These are phyloP conservation scores for Sparus aurata DNA, from an alignment of 2,797 vertebrate genomes.

Conservation along the genomic window DNA sequence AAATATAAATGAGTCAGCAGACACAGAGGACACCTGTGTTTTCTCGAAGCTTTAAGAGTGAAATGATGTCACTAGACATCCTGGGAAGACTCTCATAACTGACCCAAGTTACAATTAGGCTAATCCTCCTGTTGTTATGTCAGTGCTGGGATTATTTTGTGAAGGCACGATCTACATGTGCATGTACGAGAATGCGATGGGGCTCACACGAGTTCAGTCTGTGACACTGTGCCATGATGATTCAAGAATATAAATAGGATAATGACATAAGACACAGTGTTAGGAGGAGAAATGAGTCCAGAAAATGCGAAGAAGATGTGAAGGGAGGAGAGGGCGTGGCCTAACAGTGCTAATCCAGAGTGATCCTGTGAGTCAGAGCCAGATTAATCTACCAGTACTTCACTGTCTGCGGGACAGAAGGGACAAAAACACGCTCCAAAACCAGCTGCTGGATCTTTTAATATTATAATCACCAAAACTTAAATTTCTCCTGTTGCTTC, in stretches of 20 bases:
- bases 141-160: conserved; percentile 42
- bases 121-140: conserved; percentile 66
- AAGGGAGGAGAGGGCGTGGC: conserved; percentile 41
- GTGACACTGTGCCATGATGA: background rate
- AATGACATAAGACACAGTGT: background rate
- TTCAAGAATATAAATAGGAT: background rate
- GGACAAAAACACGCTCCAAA: conserved; percentile 50
- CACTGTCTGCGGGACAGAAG: conserved; percentile 10
- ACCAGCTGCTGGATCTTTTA: background rate
- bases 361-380: conserved; percentile 73
- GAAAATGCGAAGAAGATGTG: conserved; percentile 10
- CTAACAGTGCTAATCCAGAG: conserved; percentile 79
- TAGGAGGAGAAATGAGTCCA: background rate
- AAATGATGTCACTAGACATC: conserved; percentile 30
- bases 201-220: background rate
- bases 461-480: background rate
- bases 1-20: background rate
- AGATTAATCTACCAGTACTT: conserved; percentile 63
- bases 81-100: conserved; percentile 38
- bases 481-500: background rate
- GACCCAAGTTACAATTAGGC: conserved; percentile 34
- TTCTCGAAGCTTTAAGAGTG: conserved; percentile 10
- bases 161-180: background rate
- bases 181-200: background rate
- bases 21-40: conserved; percentile 4